Percentiles rank a stretch among this genome's conserved stretches.
Evolutionary conservation across 2,113 vertebrate genomes (phyloP).

Genomic region (Phalacrocorax carbo): DNA sequence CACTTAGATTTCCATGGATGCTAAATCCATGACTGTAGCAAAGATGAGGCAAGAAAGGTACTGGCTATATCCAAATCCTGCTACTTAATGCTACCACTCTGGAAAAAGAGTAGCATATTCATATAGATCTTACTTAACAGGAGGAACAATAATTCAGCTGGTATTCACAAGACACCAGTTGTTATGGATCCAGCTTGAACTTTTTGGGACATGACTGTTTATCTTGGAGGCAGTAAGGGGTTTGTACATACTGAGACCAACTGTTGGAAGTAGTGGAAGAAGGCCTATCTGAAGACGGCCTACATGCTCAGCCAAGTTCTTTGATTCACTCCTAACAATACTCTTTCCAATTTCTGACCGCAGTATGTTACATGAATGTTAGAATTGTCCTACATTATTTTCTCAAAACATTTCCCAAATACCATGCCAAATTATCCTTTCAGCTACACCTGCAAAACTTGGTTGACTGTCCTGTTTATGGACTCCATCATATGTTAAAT

Average conservation of each 20-base stretch:
- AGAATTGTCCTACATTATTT: not conserved
- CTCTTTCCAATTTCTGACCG: not conserved
- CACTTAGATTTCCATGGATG: not conserved
- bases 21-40: not conserved
- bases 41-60: not conserved
- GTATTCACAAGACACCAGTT: not conserved
- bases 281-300: not conserved
- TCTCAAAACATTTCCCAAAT: not conserved
- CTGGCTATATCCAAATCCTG: not conserved
- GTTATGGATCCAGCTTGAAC: not conserved
- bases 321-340: not conserved
- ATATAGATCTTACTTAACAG: not conserved
- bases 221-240: not conserved
- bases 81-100: not conserved
- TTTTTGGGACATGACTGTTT: not conserved
- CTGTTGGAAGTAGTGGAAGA: not conserved
- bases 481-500: not conserved
- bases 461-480: not conserved
- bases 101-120: not conserved
- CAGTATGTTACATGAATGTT: not conserved
- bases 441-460: not conserved
- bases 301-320: not conserved
- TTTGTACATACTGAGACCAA: not conserved
- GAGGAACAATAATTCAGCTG: not conserved
- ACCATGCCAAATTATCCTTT: not conserved